Evolutionary conservation across 2,797 vertebrate genomes (phyloP).

Genomic region (Hylomyscus alleni): DNA sequence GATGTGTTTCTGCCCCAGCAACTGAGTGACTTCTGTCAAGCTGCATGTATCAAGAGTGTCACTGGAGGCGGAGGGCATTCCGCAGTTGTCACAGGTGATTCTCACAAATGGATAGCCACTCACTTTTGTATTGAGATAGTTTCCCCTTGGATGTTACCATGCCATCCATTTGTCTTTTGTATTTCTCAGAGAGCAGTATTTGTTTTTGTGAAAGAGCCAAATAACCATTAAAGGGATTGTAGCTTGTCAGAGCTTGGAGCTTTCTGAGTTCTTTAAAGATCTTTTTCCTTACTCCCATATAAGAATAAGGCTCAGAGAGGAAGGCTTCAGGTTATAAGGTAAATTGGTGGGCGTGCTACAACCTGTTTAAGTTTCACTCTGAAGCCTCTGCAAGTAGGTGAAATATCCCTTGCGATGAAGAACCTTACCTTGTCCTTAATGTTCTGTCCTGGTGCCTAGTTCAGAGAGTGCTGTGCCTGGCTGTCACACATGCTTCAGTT

Average conservation of each 20-base stretch:
- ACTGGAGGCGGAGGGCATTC: conserved; percentile 95
- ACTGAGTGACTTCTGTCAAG: conserved; percentile 84
- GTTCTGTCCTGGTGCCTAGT: not conserved
- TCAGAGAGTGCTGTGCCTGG: not conserved
- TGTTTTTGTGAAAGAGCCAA: conserved; percentile 42
- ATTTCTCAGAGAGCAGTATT: conserved; percentile 53
- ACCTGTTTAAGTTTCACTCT: conserved; percentile 45
- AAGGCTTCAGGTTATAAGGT: conserved; percentile 49
- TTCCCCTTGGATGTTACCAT: not conserved
- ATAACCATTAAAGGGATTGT: conserved; percentile 9
- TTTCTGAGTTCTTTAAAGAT: conserved; percentile 16
- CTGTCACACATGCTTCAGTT: not conserved
- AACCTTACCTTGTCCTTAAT: conserved; percentile 3
- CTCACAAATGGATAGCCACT: not conserved
- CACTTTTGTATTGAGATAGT: conserved; percentile 51
- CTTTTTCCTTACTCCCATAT: not conserved
- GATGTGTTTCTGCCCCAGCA: conserved; percentile 90
- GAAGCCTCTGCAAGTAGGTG: conserved; percentile 34
- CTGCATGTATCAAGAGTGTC: conserved; percentile 85
- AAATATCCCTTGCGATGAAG: conserved; percentile 33
- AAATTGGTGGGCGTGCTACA: conserved; percentile 30
- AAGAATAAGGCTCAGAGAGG: not conserved
- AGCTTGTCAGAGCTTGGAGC: conserved; percentile 27
- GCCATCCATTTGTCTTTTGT: conserved; percentile 26
- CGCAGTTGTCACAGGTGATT: conserved; percentile 92